Evolutionary conservation across 2,797 vertebrate genomes (phyloP).

Genomic region (Remorina albescens): DNA sequence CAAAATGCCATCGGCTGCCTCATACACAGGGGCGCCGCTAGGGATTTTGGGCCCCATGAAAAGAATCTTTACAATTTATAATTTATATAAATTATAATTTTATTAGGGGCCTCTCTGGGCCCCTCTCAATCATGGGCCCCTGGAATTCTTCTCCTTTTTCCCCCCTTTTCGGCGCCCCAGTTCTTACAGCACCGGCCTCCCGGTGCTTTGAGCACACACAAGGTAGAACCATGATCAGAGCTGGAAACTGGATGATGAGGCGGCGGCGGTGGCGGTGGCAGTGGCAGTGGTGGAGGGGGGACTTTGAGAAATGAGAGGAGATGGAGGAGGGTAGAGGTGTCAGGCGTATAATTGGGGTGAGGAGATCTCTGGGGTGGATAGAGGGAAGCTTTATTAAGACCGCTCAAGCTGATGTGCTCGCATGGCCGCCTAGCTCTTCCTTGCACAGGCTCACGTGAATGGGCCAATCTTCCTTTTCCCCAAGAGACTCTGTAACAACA

Average conservation of each 20-base stretch:
- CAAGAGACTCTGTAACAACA: constrained; percentile 73
- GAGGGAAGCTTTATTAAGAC: constrained; percentile 83
- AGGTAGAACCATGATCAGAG: constrained; percentile 63
- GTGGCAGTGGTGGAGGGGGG: constrained; percentile 13
- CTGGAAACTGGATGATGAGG: constrained; percentile 40
- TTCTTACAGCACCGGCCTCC: constrained; percentile 30
- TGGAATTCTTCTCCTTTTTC: no score
- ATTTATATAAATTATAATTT: no score
- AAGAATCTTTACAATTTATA: no score
- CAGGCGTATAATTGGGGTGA: constrained; percentile 86
- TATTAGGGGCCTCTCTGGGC: no score
- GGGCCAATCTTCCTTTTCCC: constrained; percentile 70
- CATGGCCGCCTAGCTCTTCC: constrained; percentile 58
- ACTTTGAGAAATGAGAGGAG: constrained; percentile 59
- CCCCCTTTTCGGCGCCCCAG: no score
- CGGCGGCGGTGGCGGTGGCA: background rate
- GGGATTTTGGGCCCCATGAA: no score
- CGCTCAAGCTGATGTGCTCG: constrained; percentile 68
- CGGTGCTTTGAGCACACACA: constrained; percentile 52
- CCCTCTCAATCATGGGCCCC: no score
- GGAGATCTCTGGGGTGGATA: constrained; percentile 80
- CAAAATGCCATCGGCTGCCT: no score
- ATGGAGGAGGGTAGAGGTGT: constrained; percentile 74
- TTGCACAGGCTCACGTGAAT: constrained; percentile 57
- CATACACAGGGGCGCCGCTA: no score